Conservation (phyloP, 2,797 vertebrate genomes). For the Psittacula echo region DNA sequence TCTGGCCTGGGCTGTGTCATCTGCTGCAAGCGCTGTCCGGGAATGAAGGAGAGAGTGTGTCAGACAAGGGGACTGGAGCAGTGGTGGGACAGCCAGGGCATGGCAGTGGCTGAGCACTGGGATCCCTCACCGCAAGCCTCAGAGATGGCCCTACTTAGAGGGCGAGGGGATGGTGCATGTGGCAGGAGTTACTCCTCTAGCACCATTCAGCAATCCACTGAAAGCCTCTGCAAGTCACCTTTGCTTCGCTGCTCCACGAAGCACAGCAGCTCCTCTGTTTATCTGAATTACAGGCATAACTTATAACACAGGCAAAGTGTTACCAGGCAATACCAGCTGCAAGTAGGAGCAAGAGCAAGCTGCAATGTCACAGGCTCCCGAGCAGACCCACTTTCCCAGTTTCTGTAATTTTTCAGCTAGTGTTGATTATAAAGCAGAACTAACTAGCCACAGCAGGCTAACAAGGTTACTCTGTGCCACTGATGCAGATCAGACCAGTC, state of each 20-base stretch:
- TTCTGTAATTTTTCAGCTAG: neutral
- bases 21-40: constrained; percentile 82
- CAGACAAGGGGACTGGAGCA: neutral
- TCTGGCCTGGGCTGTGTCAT: constrained; percentile 84
- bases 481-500: neutral
- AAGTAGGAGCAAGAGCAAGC: neutral
- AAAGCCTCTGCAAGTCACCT: neutral
- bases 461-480: neutral
- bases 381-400: neutral
- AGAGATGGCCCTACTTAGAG: neutral
- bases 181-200: neutral
- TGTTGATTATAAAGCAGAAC: neutral
- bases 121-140: accelerated
- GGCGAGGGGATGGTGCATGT: accelerated
- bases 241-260: neutral
- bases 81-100: neutral
- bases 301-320: neutral
- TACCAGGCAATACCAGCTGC: neutral
- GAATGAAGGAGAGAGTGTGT: neutral
- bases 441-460: neutral
- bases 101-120: neutral
- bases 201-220: neutral
- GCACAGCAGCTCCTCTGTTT: neutral
- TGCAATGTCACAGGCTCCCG: neutral
- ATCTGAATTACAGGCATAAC: neutral